Evolutionary conservation across 2,888 invertebrate genomes (phyloP).

Genomic region (Drosophila atroscutellata): DNA sequence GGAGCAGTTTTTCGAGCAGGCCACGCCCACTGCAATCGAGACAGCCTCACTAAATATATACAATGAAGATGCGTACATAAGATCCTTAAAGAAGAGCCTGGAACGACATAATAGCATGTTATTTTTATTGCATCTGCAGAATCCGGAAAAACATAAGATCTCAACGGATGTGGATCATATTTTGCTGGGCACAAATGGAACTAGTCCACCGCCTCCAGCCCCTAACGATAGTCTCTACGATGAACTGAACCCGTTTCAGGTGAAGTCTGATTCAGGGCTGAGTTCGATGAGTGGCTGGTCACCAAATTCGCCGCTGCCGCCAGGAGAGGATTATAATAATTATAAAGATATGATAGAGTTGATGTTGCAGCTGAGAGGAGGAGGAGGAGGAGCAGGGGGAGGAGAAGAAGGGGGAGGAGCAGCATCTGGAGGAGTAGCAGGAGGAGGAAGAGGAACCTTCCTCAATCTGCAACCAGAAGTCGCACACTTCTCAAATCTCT

Average conservation of each 20-base stretch:
- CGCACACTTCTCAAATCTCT: neutral
- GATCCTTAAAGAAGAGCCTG: conserved; percentile 82
- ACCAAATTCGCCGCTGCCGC: conserved; percentile 88
- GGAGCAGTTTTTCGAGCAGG: conserved; percentile 52
- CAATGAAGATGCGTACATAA: conserved; percentile 84
- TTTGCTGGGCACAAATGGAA: conserved; percentile 84
- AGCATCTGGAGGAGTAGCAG: neutral
- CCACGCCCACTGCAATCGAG: conserved; percentile 1
- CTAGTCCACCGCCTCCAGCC: conserved; percentile 93
- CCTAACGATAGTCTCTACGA: conserved; percentile 87
- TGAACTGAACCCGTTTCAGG: conserved; percentile 39
- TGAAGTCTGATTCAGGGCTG: conserved; percentile 94
- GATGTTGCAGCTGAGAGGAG: conserved; percentile 23
- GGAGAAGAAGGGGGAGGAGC: neutral
- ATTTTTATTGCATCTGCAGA: conserved; percentile 83
- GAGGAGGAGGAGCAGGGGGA: neutral
- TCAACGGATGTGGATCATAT: conserved; percentile 69
- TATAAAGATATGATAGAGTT: conserved; percentile 54
- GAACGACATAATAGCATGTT: conserved; percentile 85
- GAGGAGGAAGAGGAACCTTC: neutral
- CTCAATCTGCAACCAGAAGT: neutral
- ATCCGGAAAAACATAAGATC: conserved; percentile 81
- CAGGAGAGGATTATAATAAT: conserved; percentile 51
- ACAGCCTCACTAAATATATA: conserved; percentile 76
- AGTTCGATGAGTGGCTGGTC: conserved; percentile 95